Conservation (phyloP, 2,797 vertebrate species). For the Pogonophryne albipinna region DNA sequence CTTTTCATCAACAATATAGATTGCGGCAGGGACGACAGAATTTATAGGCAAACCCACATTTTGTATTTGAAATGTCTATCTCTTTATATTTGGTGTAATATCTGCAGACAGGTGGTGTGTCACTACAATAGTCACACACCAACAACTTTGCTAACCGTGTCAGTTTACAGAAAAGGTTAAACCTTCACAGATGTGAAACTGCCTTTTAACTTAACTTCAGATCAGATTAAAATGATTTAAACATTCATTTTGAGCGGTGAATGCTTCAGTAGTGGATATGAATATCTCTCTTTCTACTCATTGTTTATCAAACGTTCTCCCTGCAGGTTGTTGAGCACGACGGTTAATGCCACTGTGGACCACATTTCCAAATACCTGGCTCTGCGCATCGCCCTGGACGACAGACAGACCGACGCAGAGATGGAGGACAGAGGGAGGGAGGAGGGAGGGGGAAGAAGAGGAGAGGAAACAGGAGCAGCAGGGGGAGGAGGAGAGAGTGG, state of each 20-base stretch:
- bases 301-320: not conserved
- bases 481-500: conserved; percentile 39
- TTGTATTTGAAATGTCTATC: too few species aligned
- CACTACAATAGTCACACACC: too few species aligned
- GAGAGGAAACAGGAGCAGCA: conserved; percentile 41
- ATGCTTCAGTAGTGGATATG: not conserved
- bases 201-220: not conserved
- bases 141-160: too few species aligned
- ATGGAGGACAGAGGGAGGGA: conserved; percentile 46
- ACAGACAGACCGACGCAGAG: conserved; percentile 73
- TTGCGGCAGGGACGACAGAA: too few species aligned
- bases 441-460: conserved; percentile 29
- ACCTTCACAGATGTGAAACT: too few species aligned
- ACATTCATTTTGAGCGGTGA: not conserved
- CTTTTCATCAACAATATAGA: too few species aligned
- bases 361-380: conserved; percentile 94
- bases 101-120: too few species aligned
- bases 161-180: too few species aligned
- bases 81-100: too few species aligned
- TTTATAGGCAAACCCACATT: too few species aligned
- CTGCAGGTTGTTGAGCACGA: conserved; percentile 91
- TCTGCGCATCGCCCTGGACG: conserved; percentile 91
- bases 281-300: not conserved
- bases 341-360: conserved; percentile 92
- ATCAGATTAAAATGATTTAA: not conserved